phyloP scores from a whole-genome alignment of 2,888 invertebrate species.

The Endotricha flammealis region DNA sequence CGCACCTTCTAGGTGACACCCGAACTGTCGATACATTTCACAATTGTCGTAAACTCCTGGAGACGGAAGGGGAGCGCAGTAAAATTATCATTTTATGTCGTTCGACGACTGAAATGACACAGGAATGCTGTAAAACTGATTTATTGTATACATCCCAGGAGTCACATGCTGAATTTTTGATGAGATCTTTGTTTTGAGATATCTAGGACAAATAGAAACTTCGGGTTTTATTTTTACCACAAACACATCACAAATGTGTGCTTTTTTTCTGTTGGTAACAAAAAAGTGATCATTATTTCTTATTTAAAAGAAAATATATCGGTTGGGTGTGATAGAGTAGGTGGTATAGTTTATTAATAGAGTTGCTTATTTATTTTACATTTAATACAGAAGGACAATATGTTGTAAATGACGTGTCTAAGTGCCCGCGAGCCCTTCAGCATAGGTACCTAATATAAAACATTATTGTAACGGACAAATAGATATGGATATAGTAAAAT shows the following conservation, averaged over 20 bases:
- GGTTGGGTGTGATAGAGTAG: no score
- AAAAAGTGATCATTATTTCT: neutral
- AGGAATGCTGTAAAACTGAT: constrained; percentile 78
- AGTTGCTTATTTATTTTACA: no score
- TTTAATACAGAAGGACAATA: no score
- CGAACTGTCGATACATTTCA: constrained; percentile 78
- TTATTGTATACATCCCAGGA: constrained; percentile 72
- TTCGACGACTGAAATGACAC: constrained; percentile 78
- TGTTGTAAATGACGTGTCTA: no score
- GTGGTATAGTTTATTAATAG: no score
- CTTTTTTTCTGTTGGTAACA: constrained; percentile 1
- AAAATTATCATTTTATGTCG: constrained; percentile 79
- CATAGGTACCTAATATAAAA: no score
- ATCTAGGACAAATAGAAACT: constrained; percentile 31
- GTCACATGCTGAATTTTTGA: constrained; percentile 75
- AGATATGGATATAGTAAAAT: no score
- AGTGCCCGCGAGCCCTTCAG: no score
- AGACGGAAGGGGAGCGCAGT: constrained; percentile 76
- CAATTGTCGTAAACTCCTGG: constrained; percentile 75
- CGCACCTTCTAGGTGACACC: constrained; percentile 67
- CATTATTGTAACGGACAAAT: no score
- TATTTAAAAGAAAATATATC: no score
- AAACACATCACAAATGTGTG: neutral
- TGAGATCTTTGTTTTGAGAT: constrained; percentile 68
- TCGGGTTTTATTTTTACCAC: constrained; percentile 12